phyloP scores from a whole-genome alignment of 2,797 vertebrate species.

The Lutra lutra region DNA sequence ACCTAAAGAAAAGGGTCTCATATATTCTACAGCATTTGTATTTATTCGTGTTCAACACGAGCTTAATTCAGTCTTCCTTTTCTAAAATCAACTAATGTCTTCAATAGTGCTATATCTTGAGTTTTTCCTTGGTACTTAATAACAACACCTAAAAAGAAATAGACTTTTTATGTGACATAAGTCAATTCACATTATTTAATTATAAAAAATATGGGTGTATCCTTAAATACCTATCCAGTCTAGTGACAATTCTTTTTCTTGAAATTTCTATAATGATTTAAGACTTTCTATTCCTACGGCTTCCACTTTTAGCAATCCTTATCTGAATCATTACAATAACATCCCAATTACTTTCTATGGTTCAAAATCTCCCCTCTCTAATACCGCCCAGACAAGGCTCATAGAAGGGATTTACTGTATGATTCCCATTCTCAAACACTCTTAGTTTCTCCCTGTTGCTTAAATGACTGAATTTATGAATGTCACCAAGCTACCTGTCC shows the following conservation, averaged over 20 bases:
- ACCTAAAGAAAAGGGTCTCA: neutral
- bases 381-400: neutral
- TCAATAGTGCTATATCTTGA: neutral
- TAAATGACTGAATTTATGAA: neutral
- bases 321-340: neutral
- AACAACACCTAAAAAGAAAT: neutral
- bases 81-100: neutral
- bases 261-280: neutral
- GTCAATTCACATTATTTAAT: neutral
- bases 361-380: neutral
- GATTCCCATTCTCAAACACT: neutral
- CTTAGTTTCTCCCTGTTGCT: neutral
- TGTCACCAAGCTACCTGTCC: neutral
- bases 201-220: neutral
- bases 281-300: neutral
- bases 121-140: neutral
- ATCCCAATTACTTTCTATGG: neutral
- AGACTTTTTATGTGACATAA: neutral
- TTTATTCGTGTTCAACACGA: neutral
- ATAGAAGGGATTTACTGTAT: neutral
- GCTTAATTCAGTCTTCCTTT: neutral
- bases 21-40: neutral
- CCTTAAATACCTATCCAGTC: neutral
- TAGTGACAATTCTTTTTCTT: neutral
- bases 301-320: neutral